Base-by-base conservation (phyloP, 2,113 vertebrate genomes). In the Pseudopipra pipra region DNA sequence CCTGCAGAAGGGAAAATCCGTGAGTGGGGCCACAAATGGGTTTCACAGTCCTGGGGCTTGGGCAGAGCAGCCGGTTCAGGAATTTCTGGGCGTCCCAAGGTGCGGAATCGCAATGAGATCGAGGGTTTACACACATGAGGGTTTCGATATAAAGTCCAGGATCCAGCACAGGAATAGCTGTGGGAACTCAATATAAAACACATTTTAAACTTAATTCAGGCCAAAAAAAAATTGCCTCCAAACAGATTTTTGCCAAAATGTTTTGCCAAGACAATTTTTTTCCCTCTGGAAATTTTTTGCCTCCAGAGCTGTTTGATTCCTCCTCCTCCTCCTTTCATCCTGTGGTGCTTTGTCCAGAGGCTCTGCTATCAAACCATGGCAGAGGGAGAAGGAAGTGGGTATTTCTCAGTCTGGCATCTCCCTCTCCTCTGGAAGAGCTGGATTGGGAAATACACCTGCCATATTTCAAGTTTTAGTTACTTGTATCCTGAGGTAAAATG, bases 1-100 rank as follows among this genome's bases (percentile, higher is more conserved):
- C 66, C 90, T 99, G 85, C 98, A 98, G 51, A 99, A 98, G 97
- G 98, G 97, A 67, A 99, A 99, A 98, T 98, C 99, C 41, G 99
- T 99, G 96, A 98, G 99, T 99, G 79, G 76, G 49, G 24, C 12
- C 18, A 8, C 14, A 54, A 35, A 54, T 23, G 27, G 52, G 9
- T 88, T 59, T 85, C 27, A 8, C 4, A 3, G 0, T 47, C 7
- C 33, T 14, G 33, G 17, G 11, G 14, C 2, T 46, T 22, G 61
- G 70, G 13, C 41, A 72, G 52, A 89, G 52, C 8, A 1, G 47
- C 27, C 12, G 3, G 27, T 35, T 72, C 5, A 5, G 65, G 43
- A 11, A 37, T 63, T 59, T 58, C 9, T 8, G 58, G 47, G 8
- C 22, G 7, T 31, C 31, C 22, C 58, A 41, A 80, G 33, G 37